Percentiles rank a stretch among this genome's conserved stretches.
Conservation (phyloP, 2,888 invertebrate species). For the Ophion costatus region DNA sequence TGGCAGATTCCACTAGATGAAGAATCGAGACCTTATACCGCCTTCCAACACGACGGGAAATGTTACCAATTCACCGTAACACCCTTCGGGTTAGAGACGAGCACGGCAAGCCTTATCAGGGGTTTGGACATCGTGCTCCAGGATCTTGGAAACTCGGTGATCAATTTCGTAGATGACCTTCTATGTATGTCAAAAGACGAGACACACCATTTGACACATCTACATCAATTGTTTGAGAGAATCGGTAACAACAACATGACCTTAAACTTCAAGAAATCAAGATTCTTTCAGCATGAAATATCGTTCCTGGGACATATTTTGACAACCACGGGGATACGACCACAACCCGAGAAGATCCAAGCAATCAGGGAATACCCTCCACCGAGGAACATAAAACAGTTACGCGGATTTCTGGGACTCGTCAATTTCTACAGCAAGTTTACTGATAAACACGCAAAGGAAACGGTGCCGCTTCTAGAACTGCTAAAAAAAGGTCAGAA, state of each 20-base stretch:
- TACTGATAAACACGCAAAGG: neutral
- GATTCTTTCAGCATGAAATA: constrained; percentile 65
- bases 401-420: neutral
- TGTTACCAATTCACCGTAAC: neutral
- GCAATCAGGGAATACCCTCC: constrained; percentile 47
- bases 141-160: neutral
- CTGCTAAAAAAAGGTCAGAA: too few relatives aligned
- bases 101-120: too few relatives aligned
- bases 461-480: too few relatives aligned
- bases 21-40: neutral
- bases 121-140: too few relatives aligned
- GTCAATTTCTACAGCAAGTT: neutral
- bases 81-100: neutral
- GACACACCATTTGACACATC: constrained; percentile 40
- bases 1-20: neutral
- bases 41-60: neutral
- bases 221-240: constrained; percentile 56
- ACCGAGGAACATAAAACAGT: constrained; percentile 45
- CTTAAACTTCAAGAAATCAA: constrained; percentile 67
- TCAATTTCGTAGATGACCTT: constrained; percentile 58
- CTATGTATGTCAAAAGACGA: neutral
- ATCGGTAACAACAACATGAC: constrained; percentile 63
- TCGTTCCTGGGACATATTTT: constrained; percentile 71
- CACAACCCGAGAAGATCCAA: neutral
- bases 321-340: constrained; percentile 59